These are phyloP conservation scores for Rhagophthalmus giganteus DNA, from an alignment of 2,888 invertebrate species.

Conservation along the genomic window DNA sequence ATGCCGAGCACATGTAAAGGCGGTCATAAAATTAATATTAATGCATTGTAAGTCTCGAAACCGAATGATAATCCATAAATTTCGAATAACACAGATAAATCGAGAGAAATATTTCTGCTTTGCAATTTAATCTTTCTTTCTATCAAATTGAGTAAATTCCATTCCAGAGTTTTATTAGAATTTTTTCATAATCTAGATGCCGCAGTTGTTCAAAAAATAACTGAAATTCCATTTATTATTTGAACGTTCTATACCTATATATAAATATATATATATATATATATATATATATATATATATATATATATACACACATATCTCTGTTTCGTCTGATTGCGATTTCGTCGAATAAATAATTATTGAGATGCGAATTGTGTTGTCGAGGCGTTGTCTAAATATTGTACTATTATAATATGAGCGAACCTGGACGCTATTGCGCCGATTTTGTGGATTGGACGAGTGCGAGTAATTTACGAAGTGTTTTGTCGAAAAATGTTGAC, in stretches of 20 bases:
- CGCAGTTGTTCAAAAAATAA: slow-evolving; percentile 19
- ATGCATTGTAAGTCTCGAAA: background rate
- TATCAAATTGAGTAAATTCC: slow-evolving; percentile 22
- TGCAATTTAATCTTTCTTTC: slow-evolving; percentile 19
- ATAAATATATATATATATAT: no score
- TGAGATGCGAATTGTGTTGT: no score
- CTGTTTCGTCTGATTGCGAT: slow-evolving; percentile 15
- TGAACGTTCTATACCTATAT: slow-evolving; percentile 10
- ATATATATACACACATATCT: no score
- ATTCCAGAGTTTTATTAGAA: slow-evolving; percentile 21
- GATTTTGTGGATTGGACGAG: no score
- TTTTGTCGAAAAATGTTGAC: no score
- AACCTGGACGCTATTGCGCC: no score
- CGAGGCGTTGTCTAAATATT: no score
- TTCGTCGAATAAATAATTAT: slow-evolving; percentile 20
- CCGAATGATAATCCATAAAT: background rate
- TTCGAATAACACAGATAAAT: background rate
- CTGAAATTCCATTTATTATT: slow-evolving; percentile 14
- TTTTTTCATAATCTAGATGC: slow-evolving; percentile 22
- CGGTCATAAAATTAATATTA: background rate
- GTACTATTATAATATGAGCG: no score
- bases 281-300: no score
- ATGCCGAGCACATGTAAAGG: no score
- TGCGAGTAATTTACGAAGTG: no score
- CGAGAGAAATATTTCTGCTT: background rate